These are phyloP conservation scores for Atherinosoma microstoma DNA, from an alignment of 2,797 vertebrate genomes.

Conservation along the genomic window DNA sequence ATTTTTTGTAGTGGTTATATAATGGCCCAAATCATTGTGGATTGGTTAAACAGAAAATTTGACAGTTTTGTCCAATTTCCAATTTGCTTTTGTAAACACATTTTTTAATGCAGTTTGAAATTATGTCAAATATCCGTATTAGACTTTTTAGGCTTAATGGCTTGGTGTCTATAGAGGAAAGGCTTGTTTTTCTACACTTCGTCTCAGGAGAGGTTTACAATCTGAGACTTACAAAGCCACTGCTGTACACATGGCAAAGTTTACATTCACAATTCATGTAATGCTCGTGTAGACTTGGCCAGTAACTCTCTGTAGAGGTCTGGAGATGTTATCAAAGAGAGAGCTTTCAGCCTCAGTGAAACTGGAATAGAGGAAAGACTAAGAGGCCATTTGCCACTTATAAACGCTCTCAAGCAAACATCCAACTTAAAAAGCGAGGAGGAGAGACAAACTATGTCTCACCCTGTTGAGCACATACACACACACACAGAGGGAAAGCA, in stretches of 20 bases:
- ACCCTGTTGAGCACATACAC: conserved; percentile 30
- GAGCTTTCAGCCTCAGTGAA: conserved; percentile 35
- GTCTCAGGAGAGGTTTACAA: not conserved
- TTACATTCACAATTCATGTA: conserved; percentile 19
- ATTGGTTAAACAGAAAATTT: not conserved
- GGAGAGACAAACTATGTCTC: conserved; percentile 32
- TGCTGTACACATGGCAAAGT: not conserved
- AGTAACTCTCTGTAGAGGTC: conserved; percentile 18
- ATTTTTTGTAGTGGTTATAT: not conserved
- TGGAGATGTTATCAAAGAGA: conserved; percentile 13
- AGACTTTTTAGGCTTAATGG: not conserved
- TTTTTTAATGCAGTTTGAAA: not conserved
- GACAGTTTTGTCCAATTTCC: too few species aligned
- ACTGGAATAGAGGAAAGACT: conserved; percentile 36
- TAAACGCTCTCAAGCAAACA: conserved; percentile 39
- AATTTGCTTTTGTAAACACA: too few species aligned
- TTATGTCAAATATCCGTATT: not conserved
- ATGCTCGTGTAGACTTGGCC: conserved; percentile 2
- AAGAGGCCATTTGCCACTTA: conserved; percentile 46
- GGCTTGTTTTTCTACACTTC: not conserved
- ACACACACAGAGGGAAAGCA: conserved; percentile 30
- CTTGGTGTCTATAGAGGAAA: not conserved
- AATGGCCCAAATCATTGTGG: not conserved
- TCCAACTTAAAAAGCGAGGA: conserved; percentile 12
- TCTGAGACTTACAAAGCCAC: not conserved